phyloP scores from a whole-genome alignment of 2,797 vertebrate species.

The Okamejei kenojei region DNA sequence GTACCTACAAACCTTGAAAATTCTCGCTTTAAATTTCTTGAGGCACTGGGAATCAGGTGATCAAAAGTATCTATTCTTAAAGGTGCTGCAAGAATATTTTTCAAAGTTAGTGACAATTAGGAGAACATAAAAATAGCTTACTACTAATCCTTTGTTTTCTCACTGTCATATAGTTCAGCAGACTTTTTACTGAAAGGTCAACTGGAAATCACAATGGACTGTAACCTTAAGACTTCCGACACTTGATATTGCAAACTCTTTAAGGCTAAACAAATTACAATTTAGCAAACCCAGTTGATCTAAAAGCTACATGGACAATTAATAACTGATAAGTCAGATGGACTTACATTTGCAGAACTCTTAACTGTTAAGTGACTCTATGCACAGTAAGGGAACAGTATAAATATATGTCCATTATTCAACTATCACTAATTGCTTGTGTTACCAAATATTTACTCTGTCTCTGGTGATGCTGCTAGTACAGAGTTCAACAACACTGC shows the following conservation, averaged over 20 bases:
- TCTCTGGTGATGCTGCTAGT: background rate
- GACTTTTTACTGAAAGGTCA: background rate
- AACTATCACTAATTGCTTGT: background rate
- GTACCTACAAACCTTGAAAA: background rate
- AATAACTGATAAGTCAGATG: background rate
- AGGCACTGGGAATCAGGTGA: background rate
- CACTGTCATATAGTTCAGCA: background rate
- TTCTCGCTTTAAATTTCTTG: background rate
- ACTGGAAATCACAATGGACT: background rate
- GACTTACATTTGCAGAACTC: background rate
- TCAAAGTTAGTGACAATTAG: background rate
- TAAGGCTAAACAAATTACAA: background rate
- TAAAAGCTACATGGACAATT: background rate
- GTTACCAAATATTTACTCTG: conserved; percentile 13
- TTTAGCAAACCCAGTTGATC: no score
- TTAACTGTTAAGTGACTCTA: background rate
- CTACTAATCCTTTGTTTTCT: background rate
- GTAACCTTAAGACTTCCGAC: background rate
- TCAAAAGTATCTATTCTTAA: background rate
- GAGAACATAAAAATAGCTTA: background rate
- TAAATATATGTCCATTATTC: background rate
- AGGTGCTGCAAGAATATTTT: background rate
- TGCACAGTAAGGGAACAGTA: background rate
- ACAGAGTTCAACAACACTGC: background rate
- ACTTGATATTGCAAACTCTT: background rate